Conservation (phyloP, 2,888 invertebrate genomes). For the Oligia strigilis region DNA sequence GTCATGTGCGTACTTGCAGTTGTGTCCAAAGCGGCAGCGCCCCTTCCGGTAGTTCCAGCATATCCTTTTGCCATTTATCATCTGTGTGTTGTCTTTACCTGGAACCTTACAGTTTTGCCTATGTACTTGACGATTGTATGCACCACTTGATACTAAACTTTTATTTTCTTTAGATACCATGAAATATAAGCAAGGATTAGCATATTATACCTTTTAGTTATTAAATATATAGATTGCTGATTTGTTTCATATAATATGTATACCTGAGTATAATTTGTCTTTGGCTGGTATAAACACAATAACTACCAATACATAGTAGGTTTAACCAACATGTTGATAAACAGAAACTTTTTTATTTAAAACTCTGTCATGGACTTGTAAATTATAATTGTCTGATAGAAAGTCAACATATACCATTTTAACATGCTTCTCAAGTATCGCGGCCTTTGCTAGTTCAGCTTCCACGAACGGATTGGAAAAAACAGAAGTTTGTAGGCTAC, state of each 20-base stretch:
- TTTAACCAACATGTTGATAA: conserved; percentile 3
- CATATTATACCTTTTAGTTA: background rate
- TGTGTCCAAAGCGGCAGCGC: conserved; percentile 97
- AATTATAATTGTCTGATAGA: conserved; percentile 72
- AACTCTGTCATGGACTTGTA: conserved; percentile 34
- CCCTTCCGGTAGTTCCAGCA: conserved; percentile 98
- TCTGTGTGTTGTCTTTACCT: conserved; percentile 93
- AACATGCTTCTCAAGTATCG: conserved; percentile 97
- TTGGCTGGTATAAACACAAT: conserved; percentile 1
- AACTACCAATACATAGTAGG: background rate
- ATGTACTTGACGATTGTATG: conserved; percentile 91
- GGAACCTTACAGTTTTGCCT: conserved; percentile 90
- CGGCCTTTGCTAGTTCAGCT: conserved; percentile 96
- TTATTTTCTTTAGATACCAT: conserved; percentile 60
- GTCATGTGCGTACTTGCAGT: conserved; percentile 97
- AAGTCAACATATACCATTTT: conserved; percentile 95
- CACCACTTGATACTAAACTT: conserved; percentile 79
- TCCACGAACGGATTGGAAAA: conserved; percentile 96
- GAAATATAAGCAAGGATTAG: conserved; percentile 31
- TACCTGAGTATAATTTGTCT: conserved; percentile 6
- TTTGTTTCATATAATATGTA: conserved; percentile 15
- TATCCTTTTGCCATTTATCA: conserved; percentile 96
- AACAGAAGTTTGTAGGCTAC: conserved; percentile 92
- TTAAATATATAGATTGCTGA: conserved; percentile 5
- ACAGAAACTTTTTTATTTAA: conserved; percentile 12